Percentiles rank a stretch among this genome's conserved stretches.
These are phyloP conservation scores for Camptogramma bilineatum DNA, from an alignment of 2,888 invertebrate species.

Conservation along the genomic window DNA sequence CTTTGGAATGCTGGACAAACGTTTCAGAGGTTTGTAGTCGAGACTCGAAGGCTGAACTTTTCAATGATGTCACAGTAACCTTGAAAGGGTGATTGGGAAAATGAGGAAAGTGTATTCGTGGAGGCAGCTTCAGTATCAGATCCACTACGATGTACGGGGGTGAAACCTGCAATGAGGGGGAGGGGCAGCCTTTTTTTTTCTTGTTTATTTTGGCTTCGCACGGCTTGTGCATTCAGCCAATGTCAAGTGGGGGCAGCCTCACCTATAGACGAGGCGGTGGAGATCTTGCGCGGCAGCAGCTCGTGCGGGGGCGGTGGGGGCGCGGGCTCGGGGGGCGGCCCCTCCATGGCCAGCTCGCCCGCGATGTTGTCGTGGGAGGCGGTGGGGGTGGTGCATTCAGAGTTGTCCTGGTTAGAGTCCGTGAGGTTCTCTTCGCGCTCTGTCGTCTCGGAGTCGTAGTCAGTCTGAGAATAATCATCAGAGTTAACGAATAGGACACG, in stretches of 20 bases:
- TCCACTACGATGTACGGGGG: too few relatives aligned
- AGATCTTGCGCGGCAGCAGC: slow-evolving; percentile 69
- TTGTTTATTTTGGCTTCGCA: too few relatives aligned
- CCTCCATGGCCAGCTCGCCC: slow-evolving; percentile 67
- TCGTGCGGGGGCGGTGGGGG: slow-evolving; percentile 42
- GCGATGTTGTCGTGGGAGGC: slow-evolving; percentile 80
- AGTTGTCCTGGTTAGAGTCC: slow-evolving; percentile 83
- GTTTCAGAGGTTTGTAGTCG: too few relatives aligned
- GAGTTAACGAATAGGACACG: neutral
- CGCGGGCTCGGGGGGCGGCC: slow-evolving; percentile 39
- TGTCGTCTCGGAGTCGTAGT: slow-evolving; percentile 82
- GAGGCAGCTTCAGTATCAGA: too few relatives aligned
- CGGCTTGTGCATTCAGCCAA: too few relatives aligned
- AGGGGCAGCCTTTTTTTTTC: too few relatives aligned
- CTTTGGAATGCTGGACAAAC: too few relatives aligned
- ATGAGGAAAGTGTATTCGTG: too few relatives aligned
- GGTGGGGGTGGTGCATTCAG: slow-evolving; percentile 83
- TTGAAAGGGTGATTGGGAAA: too few relatives aligned
- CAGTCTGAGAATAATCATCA: slow-evolving; percentile 61
- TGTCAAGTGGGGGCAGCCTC: slow-evolving; percentile 1
- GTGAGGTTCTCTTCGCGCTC: slow-evolving; percentile 83
- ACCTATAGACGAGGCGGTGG: slow-evolving; percentile 80
- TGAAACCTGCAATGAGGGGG: too few relatives aligned
- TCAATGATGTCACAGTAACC: too few relatives aligned
- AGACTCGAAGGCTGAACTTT: too few relatives aligned